Conservation (phyloP, 2,797 vertebrate genomes). For the Labeo calbasu region DNA sequence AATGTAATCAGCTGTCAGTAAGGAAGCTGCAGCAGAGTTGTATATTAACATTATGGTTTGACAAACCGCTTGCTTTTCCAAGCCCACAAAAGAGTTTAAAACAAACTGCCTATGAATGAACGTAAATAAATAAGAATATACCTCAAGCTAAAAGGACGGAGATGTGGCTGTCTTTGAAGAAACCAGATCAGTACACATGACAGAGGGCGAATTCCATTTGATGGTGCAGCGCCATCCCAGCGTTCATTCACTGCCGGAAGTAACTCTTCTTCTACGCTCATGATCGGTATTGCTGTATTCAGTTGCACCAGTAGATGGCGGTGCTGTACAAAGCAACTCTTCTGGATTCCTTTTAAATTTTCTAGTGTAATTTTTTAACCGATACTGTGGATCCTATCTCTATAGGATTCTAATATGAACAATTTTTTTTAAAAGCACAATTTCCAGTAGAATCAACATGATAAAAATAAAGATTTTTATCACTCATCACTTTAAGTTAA, state of each 20-base stretch:
- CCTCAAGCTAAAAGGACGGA: constrained; percentile 42
- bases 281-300: background rate
- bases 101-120: background rate
- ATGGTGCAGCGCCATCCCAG: constrained; percentile 19
- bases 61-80: background rate
- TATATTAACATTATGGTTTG: background rate
- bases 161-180: constrained; percentile 9
- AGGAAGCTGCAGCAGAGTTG: background rate
- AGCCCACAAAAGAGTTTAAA: background rate
- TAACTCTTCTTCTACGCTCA: constrained; percentile 42
- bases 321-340: background rate
- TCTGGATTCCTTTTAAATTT: background rate
- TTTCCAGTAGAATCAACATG: background rate
- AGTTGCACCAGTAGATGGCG: background rate
- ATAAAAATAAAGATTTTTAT: no score
- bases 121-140: constrained; percentile 17
- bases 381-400: background rate
- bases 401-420: background rate
- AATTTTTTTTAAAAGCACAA: no score
- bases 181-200: constrained; percentile 9
- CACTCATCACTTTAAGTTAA: no score
- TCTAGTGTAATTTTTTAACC: background rate
- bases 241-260: constrained; percentile 25
- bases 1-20: constrained; percentile 9
- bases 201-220: constrained; percentile 55